A percentile compares a stretch with the other conserved stretches of the same genome.
phyloP scores from a whole-genome alignment of 1,140 invertebrate genomes.

The Notospermus geniculatus region DNA sequence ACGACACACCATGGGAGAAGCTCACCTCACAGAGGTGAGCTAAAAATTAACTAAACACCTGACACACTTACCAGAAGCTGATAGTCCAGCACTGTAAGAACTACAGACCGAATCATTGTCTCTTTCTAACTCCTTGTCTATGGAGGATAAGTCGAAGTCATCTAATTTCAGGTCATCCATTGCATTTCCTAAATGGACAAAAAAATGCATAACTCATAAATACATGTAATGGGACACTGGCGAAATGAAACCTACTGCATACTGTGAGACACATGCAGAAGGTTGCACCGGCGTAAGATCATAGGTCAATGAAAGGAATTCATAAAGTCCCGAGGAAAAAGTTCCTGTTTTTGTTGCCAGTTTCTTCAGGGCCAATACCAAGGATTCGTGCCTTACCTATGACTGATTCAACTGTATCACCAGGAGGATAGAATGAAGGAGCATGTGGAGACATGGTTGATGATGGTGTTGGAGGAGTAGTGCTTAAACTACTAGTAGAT shows the following conservation, averaged over 20 bases:
- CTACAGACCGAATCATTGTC: slow-evolving; percentile 69
- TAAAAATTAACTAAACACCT: no score
- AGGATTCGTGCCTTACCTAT: slow-evolving; percentile 66
- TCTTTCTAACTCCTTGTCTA: slow-evolving; percentile 70
- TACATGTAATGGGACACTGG: no score
- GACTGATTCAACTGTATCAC: slow-evolving; percentile 73
- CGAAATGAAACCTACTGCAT: no score
- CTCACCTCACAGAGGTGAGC: no score
- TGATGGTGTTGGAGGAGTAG: slow-evolving; percentile 38
- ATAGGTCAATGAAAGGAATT: no score
- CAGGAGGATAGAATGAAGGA: slow-evolving; percentile 63
- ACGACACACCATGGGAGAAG: no score
- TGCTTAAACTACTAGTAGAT: slow-evolving; percentile 58
- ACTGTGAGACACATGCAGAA: no score
- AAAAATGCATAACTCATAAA: no score
- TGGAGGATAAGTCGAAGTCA: slow-evolving; percentile 69
- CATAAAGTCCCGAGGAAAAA: no score
- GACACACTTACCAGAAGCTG: slow-evolving; percentile 45
- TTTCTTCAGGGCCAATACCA: no score
- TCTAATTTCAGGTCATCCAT: slow-evolving; percentile 82
- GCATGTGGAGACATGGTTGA: slow-evolving; percentile 63
- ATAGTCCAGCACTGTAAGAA: slow-evolving; percentile 74
- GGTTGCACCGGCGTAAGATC: no score
- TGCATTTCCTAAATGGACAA: slow-evolving; percentile 72
- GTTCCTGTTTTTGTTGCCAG: no score